Base-by-base conservation (phyloP, 2,797 vertebrate species). In the Ctenopoma multispine region DNA sequence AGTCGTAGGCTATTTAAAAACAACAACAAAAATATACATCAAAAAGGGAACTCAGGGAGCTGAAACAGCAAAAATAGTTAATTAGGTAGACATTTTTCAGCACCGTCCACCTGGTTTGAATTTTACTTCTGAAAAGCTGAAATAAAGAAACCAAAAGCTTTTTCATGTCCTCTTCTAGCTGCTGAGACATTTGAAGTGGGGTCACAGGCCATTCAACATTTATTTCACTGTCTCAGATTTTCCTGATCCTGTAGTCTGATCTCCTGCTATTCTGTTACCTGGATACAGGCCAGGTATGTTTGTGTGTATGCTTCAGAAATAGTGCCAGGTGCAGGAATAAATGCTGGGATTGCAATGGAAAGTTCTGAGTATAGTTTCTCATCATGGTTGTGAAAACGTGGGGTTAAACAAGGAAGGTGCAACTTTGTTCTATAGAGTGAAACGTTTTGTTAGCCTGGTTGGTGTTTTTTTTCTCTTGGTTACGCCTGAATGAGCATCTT, bases 231-330 rank as follows among this genome's bases (percentile, higher is more conserved):
- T 36, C 49, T 62, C 27, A 17, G 20, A 51, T 66, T 55, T 51
- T 61, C 56, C 46, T 75, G 44, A 79, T 62, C 70, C 56, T 68
- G 77, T 38, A 63, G 62, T 31, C 69, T 29, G 68, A 77, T 69
- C 80, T 60, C 27, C 41, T 55, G 70, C 53, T 59, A 44, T 71
- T 78, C 65, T 68, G 63, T 77, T 94, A 94, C 94, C 93, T 92
- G 94, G 86, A 87, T 87, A 64, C 90, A 79, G 88, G 90, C 94
- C 89, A 87, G 80, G 69, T 70, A 69, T 63, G 71, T 68, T 68
- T 78, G 75, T 86, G 72, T 83, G 72, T 51, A 82, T 54, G 11
- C 72, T 83, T 85, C 81, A 23, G 67, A 77, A 85, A 90, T 90
- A 89, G 72, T 18, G 44, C 51, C 80, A 81, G 47, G 56, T 73